Evolutionary conservation across 2,888 invertebrate species (phyloP).

Genomic region (Drosophila histrio): DNA sequence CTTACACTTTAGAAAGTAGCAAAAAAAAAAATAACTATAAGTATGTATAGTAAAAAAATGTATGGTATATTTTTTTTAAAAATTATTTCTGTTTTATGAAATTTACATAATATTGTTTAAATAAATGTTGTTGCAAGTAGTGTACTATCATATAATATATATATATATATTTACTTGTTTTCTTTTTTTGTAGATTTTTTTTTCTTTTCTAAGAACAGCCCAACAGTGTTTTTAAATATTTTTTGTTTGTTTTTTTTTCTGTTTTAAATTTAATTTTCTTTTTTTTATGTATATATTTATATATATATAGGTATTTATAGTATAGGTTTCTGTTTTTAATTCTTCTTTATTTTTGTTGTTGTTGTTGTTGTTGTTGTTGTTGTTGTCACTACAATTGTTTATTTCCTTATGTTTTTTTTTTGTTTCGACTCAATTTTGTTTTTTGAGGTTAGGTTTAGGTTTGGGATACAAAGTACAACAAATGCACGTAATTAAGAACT

Average conservation of each 20-base stretch:
- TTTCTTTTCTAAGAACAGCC: conserved; percentile 79
- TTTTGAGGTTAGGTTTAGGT: conserved; percentile 45
- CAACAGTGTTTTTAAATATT: conserved; percentile 64
- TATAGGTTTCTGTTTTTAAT: conserved; percentile 1
- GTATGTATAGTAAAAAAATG: conserved; percentile 51
- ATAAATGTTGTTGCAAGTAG: conserved; percentile 50
- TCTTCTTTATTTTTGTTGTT: too few species aligned
- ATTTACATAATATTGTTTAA: conserved; percentile 62
- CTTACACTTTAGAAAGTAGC: conserved; percentile 43
- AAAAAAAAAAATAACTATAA: conserved; percentile 35
- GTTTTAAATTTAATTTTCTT: conserved; percentile 32
- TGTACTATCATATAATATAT: conserved; percentile 40
- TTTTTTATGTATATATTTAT: conserved; percentile 38
- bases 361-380: too few species aligned
- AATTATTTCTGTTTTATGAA: conserved; percentile 51
- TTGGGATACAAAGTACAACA: conserved; percentile 40
- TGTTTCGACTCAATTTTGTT: conserved; percentile 31
- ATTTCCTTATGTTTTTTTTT: conserved; percentile 27
- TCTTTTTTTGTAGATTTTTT: conserved; percentile 40
- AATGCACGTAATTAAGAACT: conserved; percentile 39
- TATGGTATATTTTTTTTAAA: conserved; percentile 22
- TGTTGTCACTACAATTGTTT: conserved; percentile 40
- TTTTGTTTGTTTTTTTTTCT: conserved; percentile 30
- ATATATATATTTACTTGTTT: conserved; percentile 30
- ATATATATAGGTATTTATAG: conserved; percentile 29